Evolutionary conservation across 2,888 invertebrate genomes (phyloP).

Genomic region (Cremastobaeus sp.): DNA sequence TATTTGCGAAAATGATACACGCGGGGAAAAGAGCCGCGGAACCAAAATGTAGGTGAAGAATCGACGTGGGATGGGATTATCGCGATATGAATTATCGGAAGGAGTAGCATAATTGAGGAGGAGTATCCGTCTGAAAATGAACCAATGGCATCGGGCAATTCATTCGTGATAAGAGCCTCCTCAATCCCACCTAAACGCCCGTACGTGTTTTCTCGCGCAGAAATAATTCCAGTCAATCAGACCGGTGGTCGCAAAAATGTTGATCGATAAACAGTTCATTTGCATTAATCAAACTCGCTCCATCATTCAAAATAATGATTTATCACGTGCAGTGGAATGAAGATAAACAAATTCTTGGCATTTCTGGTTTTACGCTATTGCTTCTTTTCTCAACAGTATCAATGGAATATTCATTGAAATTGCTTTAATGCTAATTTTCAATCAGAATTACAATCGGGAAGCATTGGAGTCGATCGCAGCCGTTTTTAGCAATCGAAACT

Average conservation of each 20-base stretch:
- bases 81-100: slow-evolving; percentile 44
- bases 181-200: slow-evolving; percentile 36
- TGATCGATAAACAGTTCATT: slow-evolving; percentile 37
- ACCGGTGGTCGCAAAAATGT: slow-evolving; percentile 16
- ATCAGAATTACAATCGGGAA: no score
- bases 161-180: slow-evolving; percentile 31
- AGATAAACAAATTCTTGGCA: slow-evolving; percentile 8
- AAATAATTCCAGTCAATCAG: slow-evolving; percentile 46
- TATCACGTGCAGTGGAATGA: background rate
- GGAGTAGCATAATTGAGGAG: slow-evolving; percentile 47
- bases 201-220: slow-evolving; percentile 5
- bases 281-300: slow-evolving; percentile 35
- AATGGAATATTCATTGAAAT: no score
- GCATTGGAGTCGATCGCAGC: no score
- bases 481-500: no score
- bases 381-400: no score
- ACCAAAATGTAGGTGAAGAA: slow-evolving; percentile 48
- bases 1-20: slow-evolving; percentile 33
- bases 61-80: slow-evolving; percentile 51
- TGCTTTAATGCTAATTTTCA: no score
- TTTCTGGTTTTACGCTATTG: no score
- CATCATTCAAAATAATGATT: slow-evolving; percentile 32
- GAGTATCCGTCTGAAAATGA: slow-evolving; percentile 44
- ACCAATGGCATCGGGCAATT: slow-evolving; percentile 41
- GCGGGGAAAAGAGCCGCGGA: slow-evolving; percentile 19